phyloP scores from a whole-genome alignment of 2,113 vertebrate species.

The Melierax canorus region DNA sequence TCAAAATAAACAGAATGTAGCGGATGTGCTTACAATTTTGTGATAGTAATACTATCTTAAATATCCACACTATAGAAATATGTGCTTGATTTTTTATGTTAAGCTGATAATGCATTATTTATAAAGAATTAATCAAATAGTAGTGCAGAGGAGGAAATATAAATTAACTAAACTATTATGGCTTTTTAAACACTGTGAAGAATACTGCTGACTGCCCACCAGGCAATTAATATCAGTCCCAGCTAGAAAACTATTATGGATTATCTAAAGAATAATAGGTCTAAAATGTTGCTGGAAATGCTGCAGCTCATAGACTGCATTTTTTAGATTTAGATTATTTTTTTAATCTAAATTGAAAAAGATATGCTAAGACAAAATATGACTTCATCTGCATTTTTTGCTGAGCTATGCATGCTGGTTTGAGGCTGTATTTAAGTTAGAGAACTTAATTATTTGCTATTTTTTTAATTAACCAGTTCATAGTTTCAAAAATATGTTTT shows the following conservation, averaged over 20 bases:
- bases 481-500: background rate
- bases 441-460: background rate
- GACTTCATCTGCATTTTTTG: background rate
- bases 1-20: background rate
- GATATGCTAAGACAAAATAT: background rate
- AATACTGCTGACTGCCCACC: background rate
- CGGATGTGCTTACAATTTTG: background rate
- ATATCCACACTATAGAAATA: background rate
- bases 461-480: background rate
- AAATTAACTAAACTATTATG: slow-evolving; percentile 20
- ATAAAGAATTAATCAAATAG: background rate
- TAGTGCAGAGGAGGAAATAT: background rate
- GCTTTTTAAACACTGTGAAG: background rate
- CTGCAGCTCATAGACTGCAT: background rate
- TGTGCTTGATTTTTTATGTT: background rate
- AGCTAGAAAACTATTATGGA: background rate
- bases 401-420: background rate
- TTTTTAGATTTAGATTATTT: background rate
- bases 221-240: background rate
- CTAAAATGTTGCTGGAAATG: background rate
- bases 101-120: slow-evolving; percentile 31
- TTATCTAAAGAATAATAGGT: background rate
- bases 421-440: background rate
- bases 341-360: background rate
- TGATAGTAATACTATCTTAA: background rate